Percentiles rank a stretch among this genome's conserved stretches.
These are phyloP conservation scores for Eilema griseolum DNA, from an alignment of 2,888 invertebrate species.

Conservation along the genomic window DNA sequence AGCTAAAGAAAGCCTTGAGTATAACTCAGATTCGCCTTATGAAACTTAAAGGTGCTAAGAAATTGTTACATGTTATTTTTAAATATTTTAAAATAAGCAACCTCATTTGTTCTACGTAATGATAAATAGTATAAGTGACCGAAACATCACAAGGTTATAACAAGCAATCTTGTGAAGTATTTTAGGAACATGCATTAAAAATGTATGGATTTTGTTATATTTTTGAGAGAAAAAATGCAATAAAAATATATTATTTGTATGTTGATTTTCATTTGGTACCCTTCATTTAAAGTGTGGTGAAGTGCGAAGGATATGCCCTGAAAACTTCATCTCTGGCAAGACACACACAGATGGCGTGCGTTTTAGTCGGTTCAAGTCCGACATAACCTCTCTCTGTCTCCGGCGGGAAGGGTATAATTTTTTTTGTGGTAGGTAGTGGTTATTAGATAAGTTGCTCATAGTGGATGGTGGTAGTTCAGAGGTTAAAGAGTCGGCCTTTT, in stretches of 20 bases:
- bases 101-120: constrained; percentile 14
- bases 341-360: too few relatives aligned
- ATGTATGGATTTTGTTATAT: constrained; percentile 55
- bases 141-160: constrained; percentile 41
- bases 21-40: background rate
- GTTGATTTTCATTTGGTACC: constrained; percentile 16
- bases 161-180: constrained; percentile 38
- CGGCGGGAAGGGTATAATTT: too few relatives aligned
- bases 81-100: background rate
- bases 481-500: too few relatives aligned
- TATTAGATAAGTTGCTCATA: too few relatives aligned
- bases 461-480: too few relatives aligned
- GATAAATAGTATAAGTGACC: constrained; percentile 5
- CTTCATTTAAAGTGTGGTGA: background rate
- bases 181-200: constrained; percentile 39
- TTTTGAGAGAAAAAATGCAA: constrained; percentile 50
- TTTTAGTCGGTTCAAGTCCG: too few relatives aligned
- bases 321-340: too few relatives aligned
- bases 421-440: too few relatives aligned
- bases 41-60: background rate
- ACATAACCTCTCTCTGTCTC: too few relatives aligned
- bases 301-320: too few relatives aligned
- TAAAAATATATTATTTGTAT: constrained; percentile 40
- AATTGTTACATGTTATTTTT: background rate
- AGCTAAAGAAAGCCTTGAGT: constrained; percentile 1